A percentile compares a stretch with the other conserved stretches of the same genome.
phyloP scores from a whole-genome alignment of 35 echinoderm and acorn worm genomes.

The Heliocidaris erythrogramma region DNA sequence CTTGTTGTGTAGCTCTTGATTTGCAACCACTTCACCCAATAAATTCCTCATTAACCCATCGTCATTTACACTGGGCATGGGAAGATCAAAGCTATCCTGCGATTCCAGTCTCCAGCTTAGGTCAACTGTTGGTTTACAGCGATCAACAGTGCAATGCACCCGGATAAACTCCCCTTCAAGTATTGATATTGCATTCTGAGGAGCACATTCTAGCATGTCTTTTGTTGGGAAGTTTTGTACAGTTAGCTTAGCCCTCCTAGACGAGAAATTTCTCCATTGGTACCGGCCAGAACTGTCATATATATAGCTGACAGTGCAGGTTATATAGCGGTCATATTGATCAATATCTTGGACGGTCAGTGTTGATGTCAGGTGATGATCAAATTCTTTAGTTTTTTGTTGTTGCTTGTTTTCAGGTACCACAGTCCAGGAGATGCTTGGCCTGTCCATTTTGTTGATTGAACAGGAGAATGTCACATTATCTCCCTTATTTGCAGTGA shows the following conservation, averaged over 20 bases:
- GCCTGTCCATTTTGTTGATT: background rate
- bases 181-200: background rate
- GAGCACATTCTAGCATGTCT: background rate
- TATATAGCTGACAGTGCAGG: background rate
- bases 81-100: background rate
- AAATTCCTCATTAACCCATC: background rate
- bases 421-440: background rate
- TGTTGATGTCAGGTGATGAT: background rate
- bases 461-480: background rate
- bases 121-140: slow-evolving; percentile 21
- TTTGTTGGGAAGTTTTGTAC: background rate
- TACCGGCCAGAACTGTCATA: background rate
- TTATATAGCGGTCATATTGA: background rate
- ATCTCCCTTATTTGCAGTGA: slow-evolving; percentile 22
- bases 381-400: background rate
- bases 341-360: background rate
- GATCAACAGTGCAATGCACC: background rate
- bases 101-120: background rate
- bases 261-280: background rate
- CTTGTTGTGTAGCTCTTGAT: background rate
- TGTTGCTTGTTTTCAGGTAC: background rate
- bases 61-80: background rate
- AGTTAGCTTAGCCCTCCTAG: background rate
- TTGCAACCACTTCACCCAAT: background rate
- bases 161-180: background rate